Base-by-base conservation (phyloP, 2,113 vertebrate species). In the Rhombomys opimus region DNA sequence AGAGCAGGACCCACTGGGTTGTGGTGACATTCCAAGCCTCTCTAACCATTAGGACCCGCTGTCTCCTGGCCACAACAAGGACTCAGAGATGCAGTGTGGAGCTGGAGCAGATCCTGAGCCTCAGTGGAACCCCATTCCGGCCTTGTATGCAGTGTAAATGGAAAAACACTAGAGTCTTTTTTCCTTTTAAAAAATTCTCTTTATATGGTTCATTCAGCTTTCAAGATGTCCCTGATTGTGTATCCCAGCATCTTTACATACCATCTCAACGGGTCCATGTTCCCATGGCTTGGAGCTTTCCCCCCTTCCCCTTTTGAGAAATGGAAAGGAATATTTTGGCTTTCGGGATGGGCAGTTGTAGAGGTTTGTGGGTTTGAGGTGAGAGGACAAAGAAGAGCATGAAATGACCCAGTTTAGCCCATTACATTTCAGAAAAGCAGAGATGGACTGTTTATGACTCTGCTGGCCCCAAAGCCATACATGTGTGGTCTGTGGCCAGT, bases 401-500 rank as follows among this genome's bases (percentile, higher is more conserved):
- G 75, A 15, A 22, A 93, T 25, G 72, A 57, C 78, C 70, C 93
- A 91, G 97, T 70, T 93, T 85, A 97, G 84, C 57, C 65, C 90
- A 92, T 95, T 67, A 91, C 97, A 81, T 93, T 87, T 95, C 97
- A 67, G 96, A 96, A 97, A 89, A 93, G 65, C 59, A 54, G 14
- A 98, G 38, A 96, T 0, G 10, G 3, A 94, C 98, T 98, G 98
- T 82, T 95, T 90, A 96, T 95, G 97, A 95, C 91, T 96, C 86
- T 96, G 97, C 89, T 96, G 97, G 98, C 95, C 97, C 57, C 50
- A 92, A 27, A 96, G 96, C 86, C 97, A 97, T 87, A 87, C 67
- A 96, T 94, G 95, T 59, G 25, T 78, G 72, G 91, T 97, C 98
- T 98, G 94, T 65, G 96, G 97, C 63, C 97, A 95, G 89, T 93